Evolutionary conservation across 2,113 vertebrate genomes (phyloP), one percentile per base, ranked within the genome.

Genomic region (Albula glossodonta): DNA sequence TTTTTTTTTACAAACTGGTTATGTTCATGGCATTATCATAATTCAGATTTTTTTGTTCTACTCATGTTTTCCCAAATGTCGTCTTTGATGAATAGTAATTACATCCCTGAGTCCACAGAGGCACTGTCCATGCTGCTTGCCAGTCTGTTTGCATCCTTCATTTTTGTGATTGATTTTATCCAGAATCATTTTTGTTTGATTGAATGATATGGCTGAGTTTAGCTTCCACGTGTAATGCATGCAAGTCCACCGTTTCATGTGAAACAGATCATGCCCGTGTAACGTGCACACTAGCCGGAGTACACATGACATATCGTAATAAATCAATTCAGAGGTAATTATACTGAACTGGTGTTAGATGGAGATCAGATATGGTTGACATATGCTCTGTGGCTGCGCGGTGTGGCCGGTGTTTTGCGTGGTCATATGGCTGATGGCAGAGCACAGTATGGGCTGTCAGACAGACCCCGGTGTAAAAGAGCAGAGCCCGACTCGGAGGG

Each of bases 51-150:
- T 89, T 81, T 84, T 77, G 81, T 90, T 92, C 81, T 70, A 89
- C 53, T 83, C 70, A 88, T 88, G 22, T 51, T 31, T 48, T 4
- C 31, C 25, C 31, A 84, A 86, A 83, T 63, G 81, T 88, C 88
- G 87, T 90, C 86, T 22, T 17, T 91, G 90, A 93, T 89, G 91
- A 91, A 93, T 90, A 86, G 89, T 91, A 88, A 91, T 88, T 88
- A 87, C 86, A 17, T 6, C 82, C 56, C 87, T 89, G 89, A 91
- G 89, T 83, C 86, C 89, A 57, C n/a, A n/a, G 87, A 91, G 87
- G 88, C 86, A 90, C 48, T 85, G 91, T 83, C 90, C 90, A 83
- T 88, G 86, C 22, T 17, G 66, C n/a, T 74, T 17, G 19, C 25
- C 15, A 25, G 66, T 74, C 60, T 63, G 17, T 74, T 31, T 74